These are phyloP conservation scores for Drosophila pachea DNA, from an alignment of 1,140 invertebrate species.

Conservation along the genomic window DNA sequence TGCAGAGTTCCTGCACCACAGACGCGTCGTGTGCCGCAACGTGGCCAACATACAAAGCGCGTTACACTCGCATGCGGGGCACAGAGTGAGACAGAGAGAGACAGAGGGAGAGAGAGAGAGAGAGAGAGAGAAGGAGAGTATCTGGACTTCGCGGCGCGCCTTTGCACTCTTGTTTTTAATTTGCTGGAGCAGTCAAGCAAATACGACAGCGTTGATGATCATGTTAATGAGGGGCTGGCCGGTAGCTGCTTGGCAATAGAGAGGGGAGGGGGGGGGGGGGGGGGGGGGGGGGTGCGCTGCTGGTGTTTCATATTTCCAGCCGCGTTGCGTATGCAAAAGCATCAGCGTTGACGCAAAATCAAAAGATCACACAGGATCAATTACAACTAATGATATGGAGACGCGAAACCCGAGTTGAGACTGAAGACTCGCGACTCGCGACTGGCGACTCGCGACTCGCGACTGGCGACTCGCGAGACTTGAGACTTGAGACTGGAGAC, in stretches of 20 bases:
- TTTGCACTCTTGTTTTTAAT: slow-evolving; percentile 48
- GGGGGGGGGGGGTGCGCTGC: slow-evolving; percentile 33
- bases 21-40: no score
- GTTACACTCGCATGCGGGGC: no score
- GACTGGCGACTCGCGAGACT: slow-evolving; percentile 8
- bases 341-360: slow-evolving; percentile 74
- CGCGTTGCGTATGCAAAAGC: slow-evolving; percentile 43
- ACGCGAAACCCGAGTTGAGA: slow-evolving; percentile 9
- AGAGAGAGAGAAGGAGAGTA: not conserved
- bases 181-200: slow-evolving; percentile 66
- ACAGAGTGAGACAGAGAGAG: not conserved
- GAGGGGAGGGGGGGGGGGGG: not conserved
- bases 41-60: no score
- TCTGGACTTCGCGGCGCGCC: not conserved
- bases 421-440: slow-evolving; percentile 12
- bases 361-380: slow-evolving; percentile 77
- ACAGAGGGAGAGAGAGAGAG: not conserved
- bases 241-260: slow-evolving; percentile 7
- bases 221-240: slow-evolving; percentile 72
- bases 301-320: slow-evolving; percentile 43
- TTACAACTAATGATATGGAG: slow-evolving; percentile 77
- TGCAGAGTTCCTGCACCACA: no score
- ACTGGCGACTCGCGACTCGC: slow-evolving; percentile 5
- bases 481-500: not conserved
- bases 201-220: slow-evolving; percentile 77